phyloP scores from a whole-genome alignment of 2,113 vertebrate genomes.

The Gasterosteus nipponicus region DNA sequence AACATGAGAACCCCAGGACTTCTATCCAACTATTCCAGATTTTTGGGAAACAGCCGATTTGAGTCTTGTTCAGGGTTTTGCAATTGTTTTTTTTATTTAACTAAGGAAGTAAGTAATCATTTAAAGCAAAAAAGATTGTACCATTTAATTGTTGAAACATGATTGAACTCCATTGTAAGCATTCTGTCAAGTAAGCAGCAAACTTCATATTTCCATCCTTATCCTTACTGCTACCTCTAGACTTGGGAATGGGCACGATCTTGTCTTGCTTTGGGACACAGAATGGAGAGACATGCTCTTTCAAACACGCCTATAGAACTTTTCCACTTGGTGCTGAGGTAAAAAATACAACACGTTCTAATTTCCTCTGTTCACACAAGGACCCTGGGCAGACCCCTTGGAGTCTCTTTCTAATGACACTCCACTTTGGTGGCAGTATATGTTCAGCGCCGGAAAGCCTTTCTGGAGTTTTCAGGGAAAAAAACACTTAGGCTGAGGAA shows the following conservation, averaged over 20 bases:
- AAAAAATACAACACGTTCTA: background rate
- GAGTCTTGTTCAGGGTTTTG: background rate
- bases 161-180: background rate
- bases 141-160: background rate
- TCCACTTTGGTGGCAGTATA: background rate
- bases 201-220: background rate
- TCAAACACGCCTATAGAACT: background rate
- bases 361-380: background rate
- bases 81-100: background rate
- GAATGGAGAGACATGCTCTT: background rate
- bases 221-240: background rate
- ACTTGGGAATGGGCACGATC: background rate
- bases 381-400: background rate
- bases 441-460: background rate
- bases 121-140: background rate
- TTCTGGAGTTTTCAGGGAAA: background rate
- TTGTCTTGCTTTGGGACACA: background rate
- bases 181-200: background rate
- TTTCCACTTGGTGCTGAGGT: background rate
- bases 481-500: background rate
- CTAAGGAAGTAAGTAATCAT: background rate
- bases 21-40: background rate
- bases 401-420: background rate
- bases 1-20: background rate
- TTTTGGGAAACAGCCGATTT: background rate